Conservation (phyloP, 2,797 vertebrate species). For the Gouania willdenowi region DNA sequence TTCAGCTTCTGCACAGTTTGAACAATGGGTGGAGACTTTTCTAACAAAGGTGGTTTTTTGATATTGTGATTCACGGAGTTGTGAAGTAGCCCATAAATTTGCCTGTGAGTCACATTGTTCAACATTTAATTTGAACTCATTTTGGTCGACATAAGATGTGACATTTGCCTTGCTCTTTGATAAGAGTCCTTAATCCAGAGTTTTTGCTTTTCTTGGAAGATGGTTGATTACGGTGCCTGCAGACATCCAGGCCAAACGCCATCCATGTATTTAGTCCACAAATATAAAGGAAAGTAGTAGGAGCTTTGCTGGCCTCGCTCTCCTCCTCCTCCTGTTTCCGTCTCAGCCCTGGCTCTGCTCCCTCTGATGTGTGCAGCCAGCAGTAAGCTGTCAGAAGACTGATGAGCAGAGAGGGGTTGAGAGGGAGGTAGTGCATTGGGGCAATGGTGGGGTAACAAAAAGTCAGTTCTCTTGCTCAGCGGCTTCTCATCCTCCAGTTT, state of each 20-base stretch:
- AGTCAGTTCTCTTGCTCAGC: slow-evolving; percentile 38
- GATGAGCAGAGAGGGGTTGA: slow-evolving; percentile 43
- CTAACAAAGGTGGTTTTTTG: slow-evolving; percentile 55
- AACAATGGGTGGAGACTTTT: slow-evolving; percentile 41
- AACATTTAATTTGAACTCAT: no score
- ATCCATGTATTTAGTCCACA: slow-evolving; percentile 15
- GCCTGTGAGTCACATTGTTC: slow-evolving; percentile 28
- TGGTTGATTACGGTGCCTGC: neutral
- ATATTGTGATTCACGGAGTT: slow-evolving; percentile 27
- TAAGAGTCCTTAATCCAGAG: neutral
- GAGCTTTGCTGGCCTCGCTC: slow-evolving; percentile 38
- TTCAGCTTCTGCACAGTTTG: slow-evolving; percentile 47
- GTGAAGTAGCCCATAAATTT: slow-evolving; percentile 35
- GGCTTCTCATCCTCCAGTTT: slow-evolving; percentile 45
- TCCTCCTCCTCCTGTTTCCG: slow-evolving; percentile 40
- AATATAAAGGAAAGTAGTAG: slow-evolving; percentile 49
- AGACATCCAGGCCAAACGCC: slow-evolving; percentile 10
- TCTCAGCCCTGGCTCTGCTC: slow-evolving; percentile 49
- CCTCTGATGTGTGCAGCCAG: slow-evolving; percentile 71
- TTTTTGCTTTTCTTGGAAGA: no score
- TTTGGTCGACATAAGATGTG: no score
- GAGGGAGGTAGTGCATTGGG: neutral
- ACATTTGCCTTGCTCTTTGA: slow-evolving; percentile 21
- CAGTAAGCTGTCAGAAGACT: slow-evolving; percentile 73
- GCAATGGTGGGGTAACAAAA: slow-evolving; percentile 16